Evolutionary conservation across 2,797 vertebrate species (phyloP).

Genomic region (Sebastes glaucus): DNA sequence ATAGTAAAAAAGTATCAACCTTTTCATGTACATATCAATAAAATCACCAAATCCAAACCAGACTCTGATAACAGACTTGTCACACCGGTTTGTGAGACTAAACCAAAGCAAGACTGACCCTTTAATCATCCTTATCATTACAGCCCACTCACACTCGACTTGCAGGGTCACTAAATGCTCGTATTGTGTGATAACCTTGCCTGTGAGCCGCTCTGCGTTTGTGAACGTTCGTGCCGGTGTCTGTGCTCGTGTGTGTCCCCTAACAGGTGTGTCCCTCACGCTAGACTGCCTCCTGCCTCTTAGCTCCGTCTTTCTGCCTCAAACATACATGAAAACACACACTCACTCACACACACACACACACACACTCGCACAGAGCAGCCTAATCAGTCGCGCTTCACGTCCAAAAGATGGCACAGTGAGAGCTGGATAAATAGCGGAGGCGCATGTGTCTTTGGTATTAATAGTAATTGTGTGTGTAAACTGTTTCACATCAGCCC

Average conservation of each 20-base stretch:
- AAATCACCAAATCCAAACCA: not conserved
- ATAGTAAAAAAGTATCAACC: not conserved
- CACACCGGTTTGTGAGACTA: not conserved
- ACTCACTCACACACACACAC: constrained; percentile 35
- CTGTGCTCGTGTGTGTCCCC: constrained; percentile 51
- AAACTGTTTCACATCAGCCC: constrained; percentile 82
- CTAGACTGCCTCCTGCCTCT: constrained; percentile 70
- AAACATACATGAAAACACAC: constrained; percentile 44
- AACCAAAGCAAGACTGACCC: constrained; percentile 10
- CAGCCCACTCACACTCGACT: constrained; percentile 5
- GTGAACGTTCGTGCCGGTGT: constrained; percentile 26
- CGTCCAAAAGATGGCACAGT: constrained; percentile 71
- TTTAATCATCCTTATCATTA: constrained; percentile 8
- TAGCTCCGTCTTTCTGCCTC: constrained; percentile 32
- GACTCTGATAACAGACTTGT: not conserved
- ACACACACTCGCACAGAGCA: constrained; percentile 34
- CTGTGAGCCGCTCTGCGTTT: constrained; percentile 2
- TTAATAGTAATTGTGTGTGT: constrained; percentile 88
- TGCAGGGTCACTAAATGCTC: constrained; percentile 24
- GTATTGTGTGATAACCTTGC: constrained; percentile 52
- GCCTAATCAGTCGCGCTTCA: constrained; percentile 84
- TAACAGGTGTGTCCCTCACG: constrained; percentile 86
- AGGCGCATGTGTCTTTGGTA: constrained; percentile 80
- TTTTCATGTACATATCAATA: not conserved
- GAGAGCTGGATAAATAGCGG: constrained; percentile 71